Conservation (phyloP, 2,113 vertebrate species). For the human region DNA sequence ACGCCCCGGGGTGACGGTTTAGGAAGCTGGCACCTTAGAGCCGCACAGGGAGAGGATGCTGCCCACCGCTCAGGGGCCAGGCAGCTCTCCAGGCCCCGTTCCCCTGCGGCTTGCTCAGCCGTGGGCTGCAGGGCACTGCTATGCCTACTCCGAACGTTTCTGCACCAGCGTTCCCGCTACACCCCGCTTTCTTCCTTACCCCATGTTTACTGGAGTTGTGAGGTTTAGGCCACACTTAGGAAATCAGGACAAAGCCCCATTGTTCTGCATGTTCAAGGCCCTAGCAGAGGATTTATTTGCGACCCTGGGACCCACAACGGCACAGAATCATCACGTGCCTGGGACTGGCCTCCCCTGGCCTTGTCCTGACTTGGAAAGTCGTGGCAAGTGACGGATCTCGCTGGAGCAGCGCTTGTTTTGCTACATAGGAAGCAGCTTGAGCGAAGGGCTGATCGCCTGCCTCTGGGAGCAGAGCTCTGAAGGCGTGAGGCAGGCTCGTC, state of each 20-base stretch:
- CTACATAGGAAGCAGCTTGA: not conserved
- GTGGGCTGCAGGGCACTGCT: not conserved
- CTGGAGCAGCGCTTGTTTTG: not conserved
- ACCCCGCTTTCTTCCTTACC: not conserved
- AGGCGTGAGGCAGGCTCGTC: not conserved
- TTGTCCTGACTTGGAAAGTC: not conserved
- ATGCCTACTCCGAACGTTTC: not conserved
- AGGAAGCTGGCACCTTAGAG: not conserved
- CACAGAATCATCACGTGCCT: too few relatives aligned
- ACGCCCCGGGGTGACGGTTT: not conserved
- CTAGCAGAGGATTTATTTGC: not conserved
- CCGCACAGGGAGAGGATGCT: not conserved
- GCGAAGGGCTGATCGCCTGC: not conserved
- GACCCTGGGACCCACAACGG: not conserved
- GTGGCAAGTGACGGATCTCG: not conserved
- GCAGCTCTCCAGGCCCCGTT: not conserved
- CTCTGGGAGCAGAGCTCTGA: not conserved
- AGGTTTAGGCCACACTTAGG: not conserved
- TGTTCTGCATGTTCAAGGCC: not conserved
- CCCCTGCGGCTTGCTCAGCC: not conserved
- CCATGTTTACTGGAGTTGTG: not conserved
- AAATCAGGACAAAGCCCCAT: not conserved
- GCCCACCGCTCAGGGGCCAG: not conserved
- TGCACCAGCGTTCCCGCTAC: rapidly evolving
- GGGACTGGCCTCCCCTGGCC: not conserved